Base-by-base conservation (phyloP, 2,113 vertebrate genomes). In the Cottus gobio region DNA sequence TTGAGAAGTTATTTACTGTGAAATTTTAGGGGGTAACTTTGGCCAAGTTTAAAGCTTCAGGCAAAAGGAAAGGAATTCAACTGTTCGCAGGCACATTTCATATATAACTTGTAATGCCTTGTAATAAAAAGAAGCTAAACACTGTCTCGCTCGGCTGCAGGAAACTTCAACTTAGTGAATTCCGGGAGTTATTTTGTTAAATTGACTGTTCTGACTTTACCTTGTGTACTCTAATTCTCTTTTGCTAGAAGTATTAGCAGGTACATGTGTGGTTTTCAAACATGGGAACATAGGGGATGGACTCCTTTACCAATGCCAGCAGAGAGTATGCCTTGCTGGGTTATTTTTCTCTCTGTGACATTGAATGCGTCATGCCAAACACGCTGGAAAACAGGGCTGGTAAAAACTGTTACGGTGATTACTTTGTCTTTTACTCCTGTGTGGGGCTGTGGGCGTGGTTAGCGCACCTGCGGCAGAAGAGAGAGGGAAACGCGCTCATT, bases 1-100 rank as follows among this genome's bases (percentile, higher is more conserved):
- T 34, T 18, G 80, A 87, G 73, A 85, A 81, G 80, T 84, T 46
- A 70, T 89, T 82, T 42, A 6, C 87, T 81, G 82, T 87, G 85
- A 91, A 90, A 91, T 91, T 73, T 79, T 64, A 4, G 1, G 57
- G 31, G 34, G 71, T 57, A 79, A 71, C 30, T 36, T 44, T 1
- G 67, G 85, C 89, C 89, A 89, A 85, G 76, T 80, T n/a, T 79
- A 56, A 61, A 61, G 48, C 72, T 76, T 39, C 24, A 72, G 50
- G 63, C 68, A 67, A 86, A 46, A 70, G 52, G n/a, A 72, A 77
- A 54, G 82, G 56, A 37, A 69, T 48, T 7, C 4, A 30, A 52
- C 8, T 64, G 67, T 58, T 82, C 82, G 70, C 80, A 44, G 30
- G 42, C 12, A 62, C 13, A 26, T 73, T 57, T 15, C 3, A 82